Conservation (phyloP, 2,797 vertebrate genomes). For the Gambelia wislizenii region DNA sequence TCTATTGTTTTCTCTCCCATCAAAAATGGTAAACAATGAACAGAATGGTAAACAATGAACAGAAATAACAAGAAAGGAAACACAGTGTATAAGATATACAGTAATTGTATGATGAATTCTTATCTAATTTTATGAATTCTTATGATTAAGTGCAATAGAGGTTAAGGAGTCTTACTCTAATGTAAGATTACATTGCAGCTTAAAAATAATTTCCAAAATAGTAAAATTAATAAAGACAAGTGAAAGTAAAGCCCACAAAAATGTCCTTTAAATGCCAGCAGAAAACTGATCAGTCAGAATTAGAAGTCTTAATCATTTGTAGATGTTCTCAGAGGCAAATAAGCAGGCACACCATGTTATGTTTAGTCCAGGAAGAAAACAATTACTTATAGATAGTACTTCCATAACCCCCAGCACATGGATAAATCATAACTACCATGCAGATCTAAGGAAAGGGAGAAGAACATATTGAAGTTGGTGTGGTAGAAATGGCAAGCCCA, state of each 20-base stretch:
- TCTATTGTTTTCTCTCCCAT: neutral
- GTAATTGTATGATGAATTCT: neutral
- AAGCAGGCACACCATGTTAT: neutral
- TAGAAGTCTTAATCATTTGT: neutral
- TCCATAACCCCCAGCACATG: neutral
- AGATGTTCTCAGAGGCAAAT: neutral
- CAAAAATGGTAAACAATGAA: neutral
- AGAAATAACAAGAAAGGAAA: neutral
- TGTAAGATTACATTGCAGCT: neutral
- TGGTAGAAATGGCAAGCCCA: neutral
- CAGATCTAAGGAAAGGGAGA: neutral
- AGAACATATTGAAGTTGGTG: neutral
- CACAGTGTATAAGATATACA: neutral
- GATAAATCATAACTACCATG: neutral
- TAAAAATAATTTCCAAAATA: neutral
- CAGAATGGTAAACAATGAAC: neutral
- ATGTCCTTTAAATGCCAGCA: neutral
- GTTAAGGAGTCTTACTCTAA: neutral
- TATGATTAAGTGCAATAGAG: neutral
- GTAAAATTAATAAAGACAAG: neutral
- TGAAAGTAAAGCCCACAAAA: neutral
- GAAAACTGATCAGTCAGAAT: neutral
- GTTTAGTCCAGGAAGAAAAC: neutral
- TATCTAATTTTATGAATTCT: no score
- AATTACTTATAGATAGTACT: neutral